Conservation (phyloP, 1,140 invertebrate genomes). For the Euglossa dilemma region DNA sequence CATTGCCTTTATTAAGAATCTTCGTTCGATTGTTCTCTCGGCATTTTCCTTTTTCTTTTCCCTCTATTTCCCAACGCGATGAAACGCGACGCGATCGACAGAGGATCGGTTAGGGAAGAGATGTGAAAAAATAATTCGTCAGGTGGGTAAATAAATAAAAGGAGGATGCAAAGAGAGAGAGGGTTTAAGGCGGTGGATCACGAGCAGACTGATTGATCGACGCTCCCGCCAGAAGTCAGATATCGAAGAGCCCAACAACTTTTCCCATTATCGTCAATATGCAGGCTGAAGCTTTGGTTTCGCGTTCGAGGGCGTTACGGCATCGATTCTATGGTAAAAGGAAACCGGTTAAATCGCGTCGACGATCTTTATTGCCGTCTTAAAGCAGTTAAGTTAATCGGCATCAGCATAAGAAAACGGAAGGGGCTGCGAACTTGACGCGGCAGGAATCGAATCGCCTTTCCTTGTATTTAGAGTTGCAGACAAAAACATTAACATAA, state of each 20-base stretch:
- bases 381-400: slow-evolving; percentile 82
- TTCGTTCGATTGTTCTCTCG: slow-evolving; percentile 54
- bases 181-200: slow-evolving; percentile 43
- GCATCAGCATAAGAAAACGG: slow-evolving; percentile 68
- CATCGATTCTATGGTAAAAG: slow-evolving; percentile 70
- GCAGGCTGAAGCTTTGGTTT: slow-evolving; percentile 69
- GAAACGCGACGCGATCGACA: neutral
- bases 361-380: slow-evolving; percentile 80
- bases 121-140: neutral
- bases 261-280: slow-evolving; percentile 80
- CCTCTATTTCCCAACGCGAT: slow-evolving; percentile 26
- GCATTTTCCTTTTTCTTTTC: slow-evolving; percentile 25
- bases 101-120: neutral
- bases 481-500: slow-evolving; percentile 83
- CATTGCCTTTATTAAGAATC: slow-evolving; percentile 72
- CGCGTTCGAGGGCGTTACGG: slow-evolving; percentile 56
- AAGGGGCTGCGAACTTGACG: slow-evolving; percentile 55
- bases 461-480: slow-evolving; percentile 80
- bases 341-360: slow-evolving; percentile 80
- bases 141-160: neutral
- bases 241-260: slow-evolving; percentile 74
- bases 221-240: slow-evolving; percentile 68
- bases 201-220: slow-evolving; percentile 77
- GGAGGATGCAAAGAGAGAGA: neutral
- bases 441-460: slow-evolving; percentile 77